These are phyloP conservation scores for Tetramorium simillimum DNA, from an alignment of 1,140 invertebrate genomes.

Conservation along the genomic window DNA sequence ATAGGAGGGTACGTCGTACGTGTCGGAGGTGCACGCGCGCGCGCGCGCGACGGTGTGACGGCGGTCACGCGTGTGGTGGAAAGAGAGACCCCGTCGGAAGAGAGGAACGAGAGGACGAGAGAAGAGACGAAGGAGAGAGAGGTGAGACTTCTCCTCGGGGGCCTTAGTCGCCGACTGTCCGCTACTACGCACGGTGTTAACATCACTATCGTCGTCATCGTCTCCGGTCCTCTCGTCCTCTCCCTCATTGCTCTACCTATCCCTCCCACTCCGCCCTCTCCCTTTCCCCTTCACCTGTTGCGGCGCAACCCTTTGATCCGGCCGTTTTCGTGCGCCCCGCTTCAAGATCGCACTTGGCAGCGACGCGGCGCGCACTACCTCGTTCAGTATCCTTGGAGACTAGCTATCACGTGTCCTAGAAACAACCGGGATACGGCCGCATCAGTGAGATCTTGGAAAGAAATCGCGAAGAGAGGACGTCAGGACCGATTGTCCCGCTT, in stretches of 20 bases:
- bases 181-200: slow-evolving; percentile 78
- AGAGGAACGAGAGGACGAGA: slow-evolving; percentile 67
- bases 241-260: slow-evolving; percentile 7
- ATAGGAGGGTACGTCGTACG: slow-evolving; percentile 52
- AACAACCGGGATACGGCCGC: not conserved
- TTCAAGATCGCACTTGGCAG: not conserved
- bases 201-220: slow-evolving; percentile 67
- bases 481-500: not conserved
- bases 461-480: not conserved
- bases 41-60: slow-evolving; percentile 61
- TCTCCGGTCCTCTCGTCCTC: slow-evolving; percentile 17
- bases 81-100: slow-evolving; percentile 68
- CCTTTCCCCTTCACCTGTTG: slow-evolving; percentile 64
- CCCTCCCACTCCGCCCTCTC: slow-evolving; percentile 12
- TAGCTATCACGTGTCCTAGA: slow-evolving; percentile 29
- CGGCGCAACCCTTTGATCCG: slow-evolving; percentile 55
- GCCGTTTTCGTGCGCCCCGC: slow-evolving; percentile 52
- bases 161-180: slow-evolving; percentile 81
- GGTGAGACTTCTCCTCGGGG: slow-evolving; percentile 77
- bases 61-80: slow-evolving; percentile 67
- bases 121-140: slow-evolving; percentile 76
- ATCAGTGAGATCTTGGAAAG: not conserved
- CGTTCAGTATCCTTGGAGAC: not conserved
- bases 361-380: not conserved
- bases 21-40: slow-evolving; percentile 65